Conservation (phyloP, 1,140 invertebrate genomes). For the Dendrolimus kikuchii region DNA sequence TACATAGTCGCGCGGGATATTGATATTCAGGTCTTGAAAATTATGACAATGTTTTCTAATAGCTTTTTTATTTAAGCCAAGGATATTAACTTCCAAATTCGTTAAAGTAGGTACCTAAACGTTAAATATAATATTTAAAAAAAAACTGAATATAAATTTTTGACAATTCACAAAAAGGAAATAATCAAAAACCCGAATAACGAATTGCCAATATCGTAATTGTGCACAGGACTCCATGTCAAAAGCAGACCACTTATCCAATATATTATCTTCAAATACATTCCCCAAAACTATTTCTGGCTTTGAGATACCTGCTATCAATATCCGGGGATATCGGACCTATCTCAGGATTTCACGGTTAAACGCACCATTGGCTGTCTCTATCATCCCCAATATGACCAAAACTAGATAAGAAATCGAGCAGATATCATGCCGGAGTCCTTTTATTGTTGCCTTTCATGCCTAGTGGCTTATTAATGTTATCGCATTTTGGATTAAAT, state of each 20-base stretch:
- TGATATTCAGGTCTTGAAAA: no score
- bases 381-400: slow-evolving; percentile 42
- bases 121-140: no score
- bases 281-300: slow-evolving; percentile 48
- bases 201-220: no score
- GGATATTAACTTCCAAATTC: no score
- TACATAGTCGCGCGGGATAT: no score
- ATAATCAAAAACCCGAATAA: no score
- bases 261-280: slow-evolving; percentile 38
- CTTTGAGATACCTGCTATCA: slow-evolving; percentile 54
- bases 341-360: slow-evolving; percentile 63
- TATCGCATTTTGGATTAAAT: slow-evolving; percentile 7
- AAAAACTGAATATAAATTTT: neutral
- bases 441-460: slow-evolving; percentile 32
- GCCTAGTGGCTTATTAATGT: slow-evolving; percentile 20
- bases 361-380: slow-evolving; percentile 53
- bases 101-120: no score
- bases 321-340: slow-evolving; percentile 49
- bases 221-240: slow-evolving; percentile 7
- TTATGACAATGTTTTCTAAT: no score
- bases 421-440: slow-evolving; percentile 39
- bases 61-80: no score
- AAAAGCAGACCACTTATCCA: slow-evolving; percentile 19
- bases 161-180: neutral
- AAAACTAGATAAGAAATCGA: slow-evolving; percentile 56